A percentile compares a stretch with the other conserved stretches of the same genome.
phyloP scores from a whole-genome alignment of 2,888 invertebrate genomes.

The Nomada ruficornis region DNA sequence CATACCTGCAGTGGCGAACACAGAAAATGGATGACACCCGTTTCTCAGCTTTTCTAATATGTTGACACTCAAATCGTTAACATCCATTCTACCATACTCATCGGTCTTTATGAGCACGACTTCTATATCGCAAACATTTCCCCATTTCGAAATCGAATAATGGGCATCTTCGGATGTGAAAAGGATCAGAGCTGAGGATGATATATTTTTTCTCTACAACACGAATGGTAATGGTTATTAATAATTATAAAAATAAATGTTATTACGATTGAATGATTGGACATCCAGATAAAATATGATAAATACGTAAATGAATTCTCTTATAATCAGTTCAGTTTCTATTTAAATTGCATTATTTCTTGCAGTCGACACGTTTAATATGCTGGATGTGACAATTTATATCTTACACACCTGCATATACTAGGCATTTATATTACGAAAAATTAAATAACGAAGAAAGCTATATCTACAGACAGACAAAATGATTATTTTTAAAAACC shows the following conservation, averaged over 20 bases:
- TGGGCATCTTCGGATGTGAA: conserved; percentile 87
- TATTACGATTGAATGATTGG: not conserved
- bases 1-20: conserved; percentile 64
- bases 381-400: not conserved
- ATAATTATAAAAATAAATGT: not conserved
- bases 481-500: not conserved
- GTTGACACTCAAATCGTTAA: conserved; percentile 76
- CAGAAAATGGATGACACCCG: conserved; percentile 55
- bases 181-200: conserved; percentile 83
- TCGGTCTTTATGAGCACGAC: conserved; percentile 85
- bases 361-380: not conserved
- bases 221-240: not conserved
- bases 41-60: conserved; percentile 47
- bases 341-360: not conserved
- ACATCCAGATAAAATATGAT: not conserved
- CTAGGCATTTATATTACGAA: not conserved
- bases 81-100: conserved; percentile 83
- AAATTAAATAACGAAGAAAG: not conserved
- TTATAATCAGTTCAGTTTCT: not conserved
- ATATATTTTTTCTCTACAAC: conserved; percentile 77
- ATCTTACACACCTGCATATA: not conserved
- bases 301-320: not conserved
- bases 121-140: conserved; percentile 86
- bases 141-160: conserved; percentile 87
- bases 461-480: not conserved